Base-by-base conservation (phyloP, 2,888 invertebrate genomes). In the Kuschelorhynchus macadamiae region DNA sequence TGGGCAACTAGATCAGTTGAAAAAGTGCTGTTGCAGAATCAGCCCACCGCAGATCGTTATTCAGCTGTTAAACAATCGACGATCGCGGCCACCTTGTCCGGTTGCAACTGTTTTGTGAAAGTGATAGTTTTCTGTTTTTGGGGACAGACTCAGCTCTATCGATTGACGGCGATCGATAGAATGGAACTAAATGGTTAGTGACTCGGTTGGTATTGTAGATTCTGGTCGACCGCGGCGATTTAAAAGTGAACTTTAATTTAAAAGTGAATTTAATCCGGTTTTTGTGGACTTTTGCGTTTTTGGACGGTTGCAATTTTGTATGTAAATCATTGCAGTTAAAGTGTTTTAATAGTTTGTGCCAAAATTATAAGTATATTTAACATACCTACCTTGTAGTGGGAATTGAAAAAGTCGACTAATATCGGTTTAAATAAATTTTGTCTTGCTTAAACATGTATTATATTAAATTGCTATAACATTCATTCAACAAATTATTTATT, bases 81-180 rank as follows among this genome's bases (percentile, higher is more conserved):
- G 36, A 52, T 36, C 65, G 55, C 62, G 16, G 63, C 50, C 57
- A 57, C 50, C 47, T 60, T 39, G 42, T 53, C 16, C 8, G 33
- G 46, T 61, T 55, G 56, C 67, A 67, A 67, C 67, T 67, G 67
- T 67, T 67, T 67, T 61, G 67, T 67, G 67, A 67, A 67, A 67
- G 67, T 67, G 67, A 67, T 55, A 61, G 61, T 67, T 67, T 65
- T 64, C 36, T 60, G 59, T 60, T 59, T 56, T 67, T 61, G 67
- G 67, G 67, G 50, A 61, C 60, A 50, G 47, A 67, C 47, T 61
- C 33, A 39, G 20, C 32, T 21, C 16, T 33, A 52, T 49, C 36
- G 21, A 46, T 61, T 42, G 11, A 16, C 25, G 20, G 7, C 12
- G 39, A 46, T 56, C 18, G 55, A 61, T 47, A 33, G 41, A 57